Conservation (phyloP, 2,113 vertebrate species). For the Pseudopodoces humilis region DNA sequence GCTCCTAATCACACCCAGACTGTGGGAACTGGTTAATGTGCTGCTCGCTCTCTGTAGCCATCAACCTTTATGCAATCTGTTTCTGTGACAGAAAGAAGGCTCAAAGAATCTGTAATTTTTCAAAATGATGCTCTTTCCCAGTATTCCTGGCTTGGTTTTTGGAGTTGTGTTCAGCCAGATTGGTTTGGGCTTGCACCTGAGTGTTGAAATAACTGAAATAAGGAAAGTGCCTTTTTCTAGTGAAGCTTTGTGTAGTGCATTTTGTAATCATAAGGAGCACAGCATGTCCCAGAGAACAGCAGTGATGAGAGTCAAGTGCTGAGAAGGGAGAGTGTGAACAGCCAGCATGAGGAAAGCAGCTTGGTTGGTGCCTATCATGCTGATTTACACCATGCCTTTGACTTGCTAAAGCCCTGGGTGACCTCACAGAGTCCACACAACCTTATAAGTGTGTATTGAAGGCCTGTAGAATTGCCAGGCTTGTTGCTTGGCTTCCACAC, state of each 20-base stretch:
- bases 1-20: not conserved
- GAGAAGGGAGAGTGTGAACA: not conserved
- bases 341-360: not conserved
- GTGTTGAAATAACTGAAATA: not conserved
- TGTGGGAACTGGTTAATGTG: not conserved
- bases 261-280: not conserved
- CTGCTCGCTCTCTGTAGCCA: not conserved
- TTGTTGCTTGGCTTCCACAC: not conserved
- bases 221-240: not conserved
- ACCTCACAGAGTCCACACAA: not conserved
- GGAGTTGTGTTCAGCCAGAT: not conserved
- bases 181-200: not conserved
- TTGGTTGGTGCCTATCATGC: not conserved
- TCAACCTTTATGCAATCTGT: not conserved
- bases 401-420: not conserved
- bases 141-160: not conserved
- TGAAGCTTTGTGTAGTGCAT: not conserved
- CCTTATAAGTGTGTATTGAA: not conserved
- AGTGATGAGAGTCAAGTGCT: not conserved
- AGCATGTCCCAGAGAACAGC: not conserved
- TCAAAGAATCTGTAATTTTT: not conserved
- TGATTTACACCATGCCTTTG: not conserved
- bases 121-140: not conserved
- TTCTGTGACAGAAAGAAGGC: not conserved
- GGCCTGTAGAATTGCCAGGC: not conserved